Conservation (phyloP, 1,140 invertebrate genomes). For the Anadara kagoshimensis region DNA sequence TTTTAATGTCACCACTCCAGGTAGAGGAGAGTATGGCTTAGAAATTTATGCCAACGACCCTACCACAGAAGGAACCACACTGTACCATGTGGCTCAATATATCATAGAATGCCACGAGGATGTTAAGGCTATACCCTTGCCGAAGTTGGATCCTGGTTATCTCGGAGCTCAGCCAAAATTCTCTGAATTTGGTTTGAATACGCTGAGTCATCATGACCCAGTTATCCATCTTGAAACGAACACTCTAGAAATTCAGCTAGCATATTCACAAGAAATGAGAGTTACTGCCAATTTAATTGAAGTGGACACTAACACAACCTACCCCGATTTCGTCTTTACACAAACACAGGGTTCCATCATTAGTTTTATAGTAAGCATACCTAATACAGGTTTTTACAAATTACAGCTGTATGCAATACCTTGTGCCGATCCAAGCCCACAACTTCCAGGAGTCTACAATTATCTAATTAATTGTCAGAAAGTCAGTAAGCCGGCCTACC, state of each 20-base stretch:
- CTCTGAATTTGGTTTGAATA: conserved; percentile 63
- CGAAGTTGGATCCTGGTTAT: conserved; percentile 70
- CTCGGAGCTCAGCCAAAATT: conserved; percentile 71
- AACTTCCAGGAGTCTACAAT: conserved; percentile 73
- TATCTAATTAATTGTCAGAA: conserved; percentile 70
- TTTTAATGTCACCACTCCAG: conserved; percentile 70
- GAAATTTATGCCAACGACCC: conserved; percentile 74
- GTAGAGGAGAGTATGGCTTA: conserved; percentile 71
- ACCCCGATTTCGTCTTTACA: conserved; percentile 69
- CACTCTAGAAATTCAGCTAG: conserved; percentile 62
- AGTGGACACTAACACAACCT: conserved; percentile 62
- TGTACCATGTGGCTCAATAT: conserved; percentile 72
- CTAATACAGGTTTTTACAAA: conserved; percentile 70
- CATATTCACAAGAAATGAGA: conserved; percentile 58
- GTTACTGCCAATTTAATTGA: conserved; percentile 72
- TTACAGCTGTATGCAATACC: conserved; percentile 72
- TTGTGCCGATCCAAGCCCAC: conserved; percentile 64
- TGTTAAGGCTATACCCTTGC: conserved; percentile 64
- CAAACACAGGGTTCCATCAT: conserved; percentile 60
- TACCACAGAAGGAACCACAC: conserved; percentile 67
- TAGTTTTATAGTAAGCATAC: conserved; percentile 64
- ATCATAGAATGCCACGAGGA: conserved; percentile 69
- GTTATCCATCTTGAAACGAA: conserved; percentile 68
- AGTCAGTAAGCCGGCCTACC: conserved; percentile 30
- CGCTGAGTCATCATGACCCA: conserved; percentile 68